Evolutionary conservation across 2,888 invertebrate species (phyloP), one percentile per base, ranked within the genome.

Genomic region (Escarpia spicata): DNA sequence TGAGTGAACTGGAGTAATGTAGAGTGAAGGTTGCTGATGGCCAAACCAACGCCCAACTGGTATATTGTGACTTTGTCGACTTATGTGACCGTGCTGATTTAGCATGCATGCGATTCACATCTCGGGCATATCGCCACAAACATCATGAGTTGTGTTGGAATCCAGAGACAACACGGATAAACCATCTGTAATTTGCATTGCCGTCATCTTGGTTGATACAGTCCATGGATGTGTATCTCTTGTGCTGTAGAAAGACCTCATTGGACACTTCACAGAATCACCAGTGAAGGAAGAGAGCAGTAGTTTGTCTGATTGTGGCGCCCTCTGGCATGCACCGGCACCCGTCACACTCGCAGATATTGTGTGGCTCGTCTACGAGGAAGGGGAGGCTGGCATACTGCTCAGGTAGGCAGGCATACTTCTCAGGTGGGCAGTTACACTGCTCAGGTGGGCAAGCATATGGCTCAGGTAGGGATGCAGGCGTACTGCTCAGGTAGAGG

Each of bases 341-440:
- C 93, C 93, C 8, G 93, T 93, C 60, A 93, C 92, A 19, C 58
- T 93, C 1, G 92, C 93, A 15, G 93, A 93, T 37, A 52, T 93
- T 26, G 58, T 45, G 9, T 93, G 93, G 93, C 90, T 93, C 12
- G 19, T 90, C 26, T 31, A 93, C 37, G 93, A 93, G 26, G 60
- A n/a, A 37, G 93, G 93, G 2, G 92, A 93, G 26, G 58, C 92
- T 12, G 52, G 37, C 90, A 93, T 93, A 37, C 37, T 45, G 52
- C 91, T 91, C 45, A 91, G 91, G 91, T 52, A 44, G 60, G 60
- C 2, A 45, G 45, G 1, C 0, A 45, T 45, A 45, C 45, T 45
- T 3, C 45, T 45, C 45, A 45, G 45, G 45, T 45, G 9, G 45
- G 45, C 45, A 6, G 45, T 3, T 9, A 45, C 9, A 45, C 45